These are phyloP conservation scores for Squalus acanthias DNA, from an alignment of 2,797 vertebrate species.

Conservation along the genomic window DNA sequence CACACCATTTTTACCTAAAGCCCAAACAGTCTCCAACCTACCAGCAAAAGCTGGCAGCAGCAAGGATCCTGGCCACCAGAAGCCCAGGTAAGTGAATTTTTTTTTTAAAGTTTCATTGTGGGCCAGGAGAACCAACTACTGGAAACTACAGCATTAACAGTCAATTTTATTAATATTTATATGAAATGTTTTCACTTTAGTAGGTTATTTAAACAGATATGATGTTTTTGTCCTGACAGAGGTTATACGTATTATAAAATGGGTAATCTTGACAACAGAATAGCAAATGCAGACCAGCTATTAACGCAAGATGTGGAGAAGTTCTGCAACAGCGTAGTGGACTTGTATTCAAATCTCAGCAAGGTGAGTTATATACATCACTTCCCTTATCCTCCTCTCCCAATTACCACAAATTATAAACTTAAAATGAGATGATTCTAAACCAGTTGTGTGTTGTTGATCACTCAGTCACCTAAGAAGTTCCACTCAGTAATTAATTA, in stretches of 20 bases:
- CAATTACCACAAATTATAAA: not conserved
- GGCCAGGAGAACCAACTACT: not conserved
- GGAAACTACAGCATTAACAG: not conserved
- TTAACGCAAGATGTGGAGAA: constrained; percentile 96
- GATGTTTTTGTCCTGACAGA: constrained; percentile 56
- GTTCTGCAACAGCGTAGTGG: constrained; percentile 97
- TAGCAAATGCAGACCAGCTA: constrained; percentile 92
- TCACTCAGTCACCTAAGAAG: too few species aligned
- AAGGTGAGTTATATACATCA: constrained; percentile 64
- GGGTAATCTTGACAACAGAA: constrained; percentile 97
- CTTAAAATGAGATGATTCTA: not conserved
- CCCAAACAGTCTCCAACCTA: too few species aligned
- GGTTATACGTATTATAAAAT: constrained; percentile 96
- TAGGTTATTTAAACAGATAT: constrained; percentile 8
- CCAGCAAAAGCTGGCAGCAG: too few species aligned
- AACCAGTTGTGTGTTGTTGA: not conserved
- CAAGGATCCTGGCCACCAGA: too few species aligned
- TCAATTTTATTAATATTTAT: constrained; percentile 2
- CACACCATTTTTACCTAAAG: too few species aligned
- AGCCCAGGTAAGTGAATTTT: too few species aligned
- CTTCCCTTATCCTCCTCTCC: not conserved
- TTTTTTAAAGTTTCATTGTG: too few species aligned
- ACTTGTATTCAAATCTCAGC: constrained; percentile 96
- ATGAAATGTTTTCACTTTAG: constrained; percentile 26
- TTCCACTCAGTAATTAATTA: too few species aligned